Percentiles rank a stretch among this genome's conserved stretches.
These are phyloP conservation scores for Schizothorax lantsangensis DNA, from an alignment of 2,797 vertebrate species.

Conservation along the genomic window DNA sequence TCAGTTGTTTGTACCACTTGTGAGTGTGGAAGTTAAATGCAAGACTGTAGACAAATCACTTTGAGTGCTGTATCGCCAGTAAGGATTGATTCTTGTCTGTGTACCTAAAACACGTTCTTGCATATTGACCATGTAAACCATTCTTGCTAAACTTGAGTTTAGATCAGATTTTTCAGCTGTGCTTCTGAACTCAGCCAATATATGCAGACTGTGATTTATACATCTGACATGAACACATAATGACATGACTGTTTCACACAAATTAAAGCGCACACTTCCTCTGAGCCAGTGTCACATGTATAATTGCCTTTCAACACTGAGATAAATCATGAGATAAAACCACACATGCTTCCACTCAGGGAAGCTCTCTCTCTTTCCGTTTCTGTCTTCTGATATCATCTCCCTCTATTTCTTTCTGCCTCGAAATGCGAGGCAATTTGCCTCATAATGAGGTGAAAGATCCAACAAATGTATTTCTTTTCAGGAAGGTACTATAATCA, in stretches of 20 bases:
- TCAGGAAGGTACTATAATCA: conserved; percentile 35
- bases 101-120: neutral
- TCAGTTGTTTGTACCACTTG: conserved; percentile 19
- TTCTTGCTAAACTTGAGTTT: neutral
- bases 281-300: conserved; percentile 60
- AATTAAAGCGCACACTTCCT: conserved; percentile 61
- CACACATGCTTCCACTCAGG: conserved; percentile 50
- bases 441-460: conserved; percentile 63
- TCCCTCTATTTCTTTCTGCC: conserved; percentile 30
- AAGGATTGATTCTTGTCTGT: neutral
- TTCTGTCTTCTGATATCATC: conserved; percentile 33
- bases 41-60: conserved; percentile 23
- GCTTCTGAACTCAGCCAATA: conserved; percentile 17
- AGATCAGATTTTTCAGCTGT: conserved; percentile 5
- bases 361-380: conserved; percentile 30
- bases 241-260: conserved; percentile 58
- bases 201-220: conserved; percentile 50
- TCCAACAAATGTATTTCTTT: conserved; percentile 58
- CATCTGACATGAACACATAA: conserved; percentile 50
- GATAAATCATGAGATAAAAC: conserved; percentile 63
- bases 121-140: neutral
- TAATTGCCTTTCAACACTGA: conserved; percentile 64
- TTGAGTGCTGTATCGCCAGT: neutral
- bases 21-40: neutral
- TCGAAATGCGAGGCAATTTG: conserved; percentile 54